Base-by-base conservation (phyloP, 2,113 vertebrate genomes). In the Gallinago paraguaiae region DNA sequence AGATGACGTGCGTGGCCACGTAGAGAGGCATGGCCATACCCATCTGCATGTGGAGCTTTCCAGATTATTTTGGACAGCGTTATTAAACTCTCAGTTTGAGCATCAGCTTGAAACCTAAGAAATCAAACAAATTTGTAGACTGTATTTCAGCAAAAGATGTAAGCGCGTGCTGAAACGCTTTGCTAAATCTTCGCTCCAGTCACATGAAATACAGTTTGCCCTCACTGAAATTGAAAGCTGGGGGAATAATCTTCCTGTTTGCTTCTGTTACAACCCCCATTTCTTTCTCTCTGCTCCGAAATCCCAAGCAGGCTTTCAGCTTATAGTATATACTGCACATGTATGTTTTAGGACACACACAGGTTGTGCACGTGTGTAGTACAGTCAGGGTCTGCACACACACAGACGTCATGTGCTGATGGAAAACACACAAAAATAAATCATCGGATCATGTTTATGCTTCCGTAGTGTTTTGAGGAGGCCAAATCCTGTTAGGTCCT, bases 21-120 rank as follows among this genome's bases (percentile, higher is more conserved):
- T 0, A 6, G 0, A 48, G 33, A 59, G 54, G 39, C 48, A 60
- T 1, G 2, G 50, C 78, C 46, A 3, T 61, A 1, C 41, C 46
- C 45, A 12, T 6, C 41, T 2, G 0, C 19, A 1, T 4, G 2
- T 65, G 43, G 72, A 82, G 65, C 77, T 82, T 50, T 41, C 61
- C 67, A 80, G 14, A 4, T 82, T 84, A 4, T 61, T 89, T 67
- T 72, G 74, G 30, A 39, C 39, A 72, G 31, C 2, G 0, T 25
- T 25, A 20, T 57, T 53, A 57, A 81, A 72, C 63, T 92, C 56
- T 31, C 10, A 17, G 16, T 45, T 75, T 60, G 17, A 70, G 35
- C 0, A 0, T 24, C 48, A 84, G 53, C 57, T 91, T 86, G 61
- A 90, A 10, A 57, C 67, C 19, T 51, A 56, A 83, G 59, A 92